Evolutionary conservation across 2,113 vertebrate genomes (phyloP), one percentile per base, ranked within the genome.

Genomic region (Manacus vitellinus): DNA sequence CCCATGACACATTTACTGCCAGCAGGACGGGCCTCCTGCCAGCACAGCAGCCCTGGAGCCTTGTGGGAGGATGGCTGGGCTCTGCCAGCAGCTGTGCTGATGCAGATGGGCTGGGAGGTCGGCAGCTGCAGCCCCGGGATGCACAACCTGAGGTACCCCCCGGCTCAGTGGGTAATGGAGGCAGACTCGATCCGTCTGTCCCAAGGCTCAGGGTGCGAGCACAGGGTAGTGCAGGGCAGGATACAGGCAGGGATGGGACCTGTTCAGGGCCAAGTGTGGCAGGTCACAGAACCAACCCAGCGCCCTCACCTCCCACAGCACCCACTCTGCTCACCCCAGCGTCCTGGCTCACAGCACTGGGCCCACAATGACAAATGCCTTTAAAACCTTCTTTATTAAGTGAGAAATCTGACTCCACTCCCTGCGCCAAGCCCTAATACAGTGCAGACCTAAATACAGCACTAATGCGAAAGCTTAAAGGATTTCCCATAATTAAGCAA

Each of bases 401-500:
- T 67, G 84, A 91, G 82, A 94, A 94, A 61, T 65, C 61, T 47
- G 65, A 75, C 72, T 68, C 56, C 0, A 1, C 47, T 89, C 59
- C 63, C 46, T 27, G 20, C 0, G 44, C 91, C 81, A 77, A 95
- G 91, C 43, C 58, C 52, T 89, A 93, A 92, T 93, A 44, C 93
- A 91, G 80, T 3, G 10, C 87, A 94, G 85, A 81, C 71, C 81
- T 94, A 87, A 96, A 96, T 94, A 95, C 81, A 74, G 86, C 74
- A 68, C 90, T 91, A 94, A 94, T 93, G 83, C 70, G 4, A 84
- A 77, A 96, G 96, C 90, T 94, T 94, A 94, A 92, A 80, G 95
- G 94, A 91, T 96, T 97, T 96, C 90, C 85, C 89, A 93, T 87
- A 92, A 88, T 4, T 92, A 92, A 92, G 88, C 86, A 81, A 68